These are phyloP conservation scores for Hystrix cristata DNA, from an alignment of 2,113 vertebrate species.

Conservation along the genomic window DNA sequence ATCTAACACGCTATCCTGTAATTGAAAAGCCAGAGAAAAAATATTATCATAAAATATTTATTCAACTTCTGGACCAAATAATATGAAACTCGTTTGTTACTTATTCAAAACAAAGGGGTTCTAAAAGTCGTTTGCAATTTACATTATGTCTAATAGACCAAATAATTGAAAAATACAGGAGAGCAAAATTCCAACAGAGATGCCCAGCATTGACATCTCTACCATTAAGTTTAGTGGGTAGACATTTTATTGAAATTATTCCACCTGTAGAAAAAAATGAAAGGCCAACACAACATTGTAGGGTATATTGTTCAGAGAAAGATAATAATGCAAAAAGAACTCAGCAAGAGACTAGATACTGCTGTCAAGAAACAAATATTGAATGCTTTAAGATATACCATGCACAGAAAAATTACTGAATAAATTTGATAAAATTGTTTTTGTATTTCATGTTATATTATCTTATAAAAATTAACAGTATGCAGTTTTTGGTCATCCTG, in stretches of 20 bases:
- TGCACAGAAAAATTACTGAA: neutral
- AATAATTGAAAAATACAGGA: neutral
- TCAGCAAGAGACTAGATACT: neutral
- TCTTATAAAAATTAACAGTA: neutral
- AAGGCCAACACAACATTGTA: neutral
- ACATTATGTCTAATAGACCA: neutral
- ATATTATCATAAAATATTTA: neutral
- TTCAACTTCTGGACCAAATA: neutral
- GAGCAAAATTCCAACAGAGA: neutral
- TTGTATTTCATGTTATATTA: neutral
- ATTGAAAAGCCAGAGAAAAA: neutral
- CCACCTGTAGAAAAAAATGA: neutral
- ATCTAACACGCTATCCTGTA: neutral
- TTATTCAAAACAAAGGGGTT: neutral
- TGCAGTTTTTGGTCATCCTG: neutral
- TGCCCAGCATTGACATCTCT: neutral
- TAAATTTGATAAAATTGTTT: neutral
- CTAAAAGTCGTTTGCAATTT: neutral
- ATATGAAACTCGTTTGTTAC: neutral
- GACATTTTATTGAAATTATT: neutral
- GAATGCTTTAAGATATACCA: neutral
- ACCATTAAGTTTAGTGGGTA: neutral
- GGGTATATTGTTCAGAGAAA: neutral
- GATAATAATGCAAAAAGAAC: neutral
- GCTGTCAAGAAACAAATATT: neutral